Base-by-base conservation (phyloP, 2,888 invertebrate genomes). In the Ormia ochracea region DNA sequence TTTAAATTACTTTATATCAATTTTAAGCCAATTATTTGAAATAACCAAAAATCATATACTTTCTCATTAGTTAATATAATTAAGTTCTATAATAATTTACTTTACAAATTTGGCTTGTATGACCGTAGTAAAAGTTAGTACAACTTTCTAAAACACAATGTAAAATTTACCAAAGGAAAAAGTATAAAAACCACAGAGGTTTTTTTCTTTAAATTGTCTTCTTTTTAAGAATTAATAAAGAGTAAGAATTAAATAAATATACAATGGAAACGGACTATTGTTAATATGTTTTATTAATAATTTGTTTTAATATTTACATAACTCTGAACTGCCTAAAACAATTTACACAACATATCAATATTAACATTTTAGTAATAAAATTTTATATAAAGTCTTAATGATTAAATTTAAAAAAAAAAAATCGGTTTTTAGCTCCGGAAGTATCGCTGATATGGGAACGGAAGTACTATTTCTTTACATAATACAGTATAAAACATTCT, bases 311-410 rank as follows among this genome's bases (percentile, higher is more conserved):
- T 33, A 45, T 41, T 45, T 17, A 52, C 41, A 69, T 45, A 33
- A 12, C 36, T 21, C 61, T 56, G 48, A 69, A 74, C 36, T 70
- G 69, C 79, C 79, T 79, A 79, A 74, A 79, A 79, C 79, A 79
- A 79, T 70, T 52, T 36, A 58, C 74, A 75, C 74, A 79, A 79
- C 69, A 79, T 75, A 69, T 52, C 65, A 58, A 23, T 56, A 14
- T 33, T 4, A 3, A 6, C 6, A 26, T 14, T 14, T 56, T 19
- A 21, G 12, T 45, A 21, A 38, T 26, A 21, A 10, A 48, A n/a
- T 3, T 50, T 28, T 23, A 14, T 43, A 31, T 69, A n/a, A n/a
- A 72, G 14, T 26, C 33, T 59, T 41, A 74, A 56, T 48, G 21
- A 28, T 28, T 65, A 65, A 36, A 58, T 48, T 10, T n/a, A 23